Evolutionary conservation across 2,113 vertebrate species (phyloP).

Genomic region (Onychostruthus taczanowskii): DNA sequence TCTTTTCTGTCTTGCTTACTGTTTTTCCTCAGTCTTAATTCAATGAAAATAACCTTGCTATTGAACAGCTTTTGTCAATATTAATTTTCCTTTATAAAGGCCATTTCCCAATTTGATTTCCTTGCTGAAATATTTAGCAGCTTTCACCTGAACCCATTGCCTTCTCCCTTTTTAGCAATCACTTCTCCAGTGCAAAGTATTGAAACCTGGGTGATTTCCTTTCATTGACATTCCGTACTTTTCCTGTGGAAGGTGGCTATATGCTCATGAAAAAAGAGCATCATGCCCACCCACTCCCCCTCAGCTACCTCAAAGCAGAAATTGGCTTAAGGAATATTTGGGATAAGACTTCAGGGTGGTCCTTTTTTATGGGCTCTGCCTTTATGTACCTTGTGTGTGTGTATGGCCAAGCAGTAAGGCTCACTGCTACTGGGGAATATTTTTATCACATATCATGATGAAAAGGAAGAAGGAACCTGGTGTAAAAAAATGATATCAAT

Average conservation of each 20-base stretch:
- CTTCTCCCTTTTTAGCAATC: neutral
- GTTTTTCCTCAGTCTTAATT: constrained; percentile 50
- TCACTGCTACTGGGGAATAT: neutral
- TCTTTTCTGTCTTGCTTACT: neutral
- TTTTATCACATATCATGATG: neutral
- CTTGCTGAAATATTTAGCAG: constrained; percentile 11
- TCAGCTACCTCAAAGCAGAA: neutral
- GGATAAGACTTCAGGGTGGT: accelerated
- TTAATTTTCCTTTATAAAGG: constrained; percentile 37
- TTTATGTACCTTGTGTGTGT: too few relatives aligned
- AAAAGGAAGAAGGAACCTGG: neutral
- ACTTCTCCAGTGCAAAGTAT: neutral
- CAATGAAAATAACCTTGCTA: constrained; percentile 49
- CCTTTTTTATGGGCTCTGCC: neutral
- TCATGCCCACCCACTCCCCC: neutral
- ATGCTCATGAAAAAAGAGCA: neutral
- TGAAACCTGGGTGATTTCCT: neutral
- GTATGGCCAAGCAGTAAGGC: neutral
- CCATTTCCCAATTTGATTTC: constrained; percentile 18
- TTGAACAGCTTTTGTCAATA: constrained; percentile 48
- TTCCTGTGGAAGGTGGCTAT: neutral
- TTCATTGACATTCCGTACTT: neutral
- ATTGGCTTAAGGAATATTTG: neutral
- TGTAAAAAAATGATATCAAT: neutral
- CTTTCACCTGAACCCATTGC: neutral